phyloP scores from a whole-genome alignment of 2,888 invertebrate genomes.

The Holacanthella duospinosa region DNA sequence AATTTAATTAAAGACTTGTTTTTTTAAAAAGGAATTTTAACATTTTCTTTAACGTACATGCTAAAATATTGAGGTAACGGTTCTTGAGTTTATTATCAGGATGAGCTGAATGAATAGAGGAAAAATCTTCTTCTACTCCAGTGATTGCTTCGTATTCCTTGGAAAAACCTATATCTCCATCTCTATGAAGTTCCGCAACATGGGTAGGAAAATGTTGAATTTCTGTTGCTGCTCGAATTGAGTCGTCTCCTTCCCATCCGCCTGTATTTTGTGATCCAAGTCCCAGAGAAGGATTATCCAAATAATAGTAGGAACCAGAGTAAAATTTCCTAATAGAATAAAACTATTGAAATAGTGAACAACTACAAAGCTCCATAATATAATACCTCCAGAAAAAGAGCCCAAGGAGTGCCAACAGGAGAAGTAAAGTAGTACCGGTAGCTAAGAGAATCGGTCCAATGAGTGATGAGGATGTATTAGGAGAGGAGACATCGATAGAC shows the following conservation, averaged over 20 bases:
- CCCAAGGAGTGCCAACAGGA: not conserved
- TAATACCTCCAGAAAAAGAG: not conserved
- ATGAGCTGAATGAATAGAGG: constrained; percentile 76
- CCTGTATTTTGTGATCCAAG: not conserved
- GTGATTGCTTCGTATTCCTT: constrained; percentile 87
- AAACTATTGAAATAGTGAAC: not conserved
- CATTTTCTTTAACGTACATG: constrained; percentile 66
- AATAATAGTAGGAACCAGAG: not conserved
- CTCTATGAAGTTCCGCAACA: constrained; percentile 76
- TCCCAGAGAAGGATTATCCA: not conserved
- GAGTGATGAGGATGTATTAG: not conserved
- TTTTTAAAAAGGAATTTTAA: not conserved
- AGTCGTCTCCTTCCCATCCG: not conserved
- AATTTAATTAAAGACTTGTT: not conserved
- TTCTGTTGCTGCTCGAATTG: not conserved
- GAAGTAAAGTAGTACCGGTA: not conserved
- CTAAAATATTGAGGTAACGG: constrained; percentile 88
- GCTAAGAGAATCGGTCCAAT: not conserved
- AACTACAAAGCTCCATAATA: not conserved
- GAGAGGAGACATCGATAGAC: not conserved
- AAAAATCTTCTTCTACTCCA: constrained; percentile 56
- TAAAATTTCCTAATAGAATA: not conserved
- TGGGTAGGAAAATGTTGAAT: constrained; percentile 44
- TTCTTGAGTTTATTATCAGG: constrained; percentile 89
- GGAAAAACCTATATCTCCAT: constrained; percentile 88